Evolutionary conservation across 2,888 invertebrate genomes (phyloP), one percentile per base, ranked within the genome.

Genomic region (Troides helena): DNA sequence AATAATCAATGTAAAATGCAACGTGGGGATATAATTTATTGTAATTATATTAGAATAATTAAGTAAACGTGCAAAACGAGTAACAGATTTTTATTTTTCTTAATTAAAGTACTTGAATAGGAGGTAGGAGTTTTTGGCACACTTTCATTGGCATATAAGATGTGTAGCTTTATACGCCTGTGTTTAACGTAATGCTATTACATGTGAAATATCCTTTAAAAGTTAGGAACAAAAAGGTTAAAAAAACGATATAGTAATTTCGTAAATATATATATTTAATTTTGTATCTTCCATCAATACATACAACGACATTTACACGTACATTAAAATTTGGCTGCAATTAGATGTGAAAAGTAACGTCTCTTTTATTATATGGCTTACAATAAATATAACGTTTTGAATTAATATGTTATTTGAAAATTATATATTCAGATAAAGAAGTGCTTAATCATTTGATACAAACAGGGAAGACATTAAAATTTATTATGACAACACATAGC

Each of bases 201-300:
- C 18, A n/a, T 6, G 18, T 6, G n/a, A 53, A n/a, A 53, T 53
- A 53, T 1, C 8, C 7, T 53, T 7, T n/a, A 53, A 53, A n/a
- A 6, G 8, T 53, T 18, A 53, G 53, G 10, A 18, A n/a, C 18
- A 53, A 30, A 14, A 21, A 23, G 25, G 21, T 14, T 57, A 23
- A 69, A 65, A 77, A 86, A 85, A 81, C 82, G 77, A 77, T 77
- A 74, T 64, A 78, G 71, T 88, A 79, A 87, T 92, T 91, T 92
- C 91, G 92, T 92, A 92, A 92, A 93, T 92, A 93, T 93, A 92
- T 92, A 93, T 92, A 89, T 92, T 93, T 92, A 91, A 91, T 87
- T 92, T 91, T 91, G 93, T 90, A 92, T 93, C 92, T 90, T 93
- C 92, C 93, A 93, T 93, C 92, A 92, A 93, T 93, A 93, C 93